phyloP scores from a whole-genome alignment of 2,113 vertebrate species.

The Periophthalmodon schlosseri region DNA sequence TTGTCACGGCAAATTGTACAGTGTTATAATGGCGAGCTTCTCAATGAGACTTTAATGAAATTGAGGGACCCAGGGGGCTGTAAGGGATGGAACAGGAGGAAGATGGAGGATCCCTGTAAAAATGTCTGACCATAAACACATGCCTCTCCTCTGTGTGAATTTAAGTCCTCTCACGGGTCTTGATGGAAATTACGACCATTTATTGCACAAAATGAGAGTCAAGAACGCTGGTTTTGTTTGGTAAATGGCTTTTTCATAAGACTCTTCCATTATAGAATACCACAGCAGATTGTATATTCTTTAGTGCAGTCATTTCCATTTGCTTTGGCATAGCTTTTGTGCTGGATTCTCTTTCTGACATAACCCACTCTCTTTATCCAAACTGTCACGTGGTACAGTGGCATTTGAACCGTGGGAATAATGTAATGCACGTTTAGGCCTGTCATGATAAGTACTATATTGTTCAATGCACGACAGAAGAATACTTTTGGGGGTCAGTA shows the following conservation, averaged over 20 bases:
- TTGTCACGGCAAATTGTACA: conserved; percentile 42
- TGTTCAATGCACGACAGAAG: too few species aligned
- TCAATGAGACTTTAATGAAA: conserved; percentile 62
- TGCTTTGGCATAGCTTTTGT: not conserved
- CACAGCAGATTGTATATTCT: not conserved
- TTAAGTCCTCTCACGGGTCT: conserved; percentile 25
- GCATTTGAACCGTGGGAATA: not conserved
- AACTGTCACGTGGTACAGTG: not conserved
- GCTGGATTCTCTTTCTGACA: not conserved
- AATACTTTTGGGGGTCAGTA: too few species aligned
- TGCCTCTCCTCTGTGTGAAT: conserved; percentile 27
- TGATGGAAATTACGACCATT: conserved; percentile 28
- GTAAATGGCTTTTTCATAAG: not conserved
- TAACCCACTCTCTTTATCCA: not conserved
- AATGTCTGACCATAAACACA: conserved; percentile 41
- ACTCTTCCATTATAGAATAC: not conserved
- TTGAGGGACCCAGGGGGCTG: conserved; percentile 40
- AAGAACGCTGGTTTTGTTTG: not conserved
- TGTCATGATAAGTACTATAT: too few species aligned
- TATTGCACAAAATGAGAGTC: not conserved
- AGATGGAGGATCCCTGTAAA: conserved; percentile 52
- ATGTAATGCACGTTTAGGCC: not conserved
- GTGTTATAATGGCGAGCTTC: conserved; percentile 27
- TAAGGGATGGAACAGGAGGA: conserved; percentile 49
- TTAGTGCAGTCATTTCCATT: not conserved